Base-by-base conservation (phyloP, 2,113 vertebrate genomes). In the Marmota flaviventris region DNA sequence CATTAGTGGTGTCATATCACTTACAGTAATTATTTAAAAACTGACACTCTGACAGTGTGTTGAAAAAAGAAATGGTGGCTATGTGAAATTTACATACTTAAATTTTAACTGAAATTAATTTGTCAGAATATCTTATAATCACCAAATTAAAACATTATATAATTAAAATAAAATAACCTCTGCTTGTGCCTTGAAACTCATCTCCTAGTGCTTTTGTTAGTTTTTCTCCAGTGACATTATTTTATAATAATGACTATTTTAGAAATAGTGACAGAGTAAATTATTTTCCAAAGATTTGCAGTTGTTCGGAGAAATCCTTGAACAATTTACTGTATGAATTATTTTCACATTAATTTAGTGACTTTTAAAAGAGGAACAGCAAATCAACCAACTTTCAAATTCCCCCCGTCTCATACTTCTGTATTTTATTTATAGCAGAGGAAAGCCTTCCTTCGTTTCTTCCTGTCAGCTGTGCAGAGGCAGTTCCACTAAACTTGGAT, bases 81-180 rank as follows among this genome's bases (percentile, higher is more conserved):
- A 61, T 94, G 70, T 97, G 92, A 98, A 97, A 97, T 97, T 98
- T 96, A 94, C 94, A 97, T 98, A 89, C 92, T 73, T 91, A 94
- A 98, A 93, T 97, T 97, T 93, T 93, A 95, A 97, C 98, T 95
- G 87, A 96, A 97, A 97, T 97, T 96, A 97, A 98, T 98, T 98
- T 97, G 96, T 97, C 95, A 95, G 87, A 97, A 96, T 98, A 97
- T 98, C 97, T 98, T 94, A 98, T 98, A 98, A 98, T 98, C 96
- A 96, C 95, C 95, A 95, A 97, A 97, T 97, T 98, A 98, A 97
- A 98, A 92, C 87, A 88, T 86, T 97, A 93, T 90, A 93, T 98
- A 97, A 98, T 98, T 97, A 96, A 95, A 93, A 93, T 51, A 84
- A 97, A 97, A 97, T 93, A 96, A 98, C 89, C 67, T 92, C 67